A percentile compares a stretch with the other conserved stretches of the same genome.
phyloP scores from a whole-genome alignment of 2,888 invertebrate genomes.

The Eristalis tenax region DNA sequence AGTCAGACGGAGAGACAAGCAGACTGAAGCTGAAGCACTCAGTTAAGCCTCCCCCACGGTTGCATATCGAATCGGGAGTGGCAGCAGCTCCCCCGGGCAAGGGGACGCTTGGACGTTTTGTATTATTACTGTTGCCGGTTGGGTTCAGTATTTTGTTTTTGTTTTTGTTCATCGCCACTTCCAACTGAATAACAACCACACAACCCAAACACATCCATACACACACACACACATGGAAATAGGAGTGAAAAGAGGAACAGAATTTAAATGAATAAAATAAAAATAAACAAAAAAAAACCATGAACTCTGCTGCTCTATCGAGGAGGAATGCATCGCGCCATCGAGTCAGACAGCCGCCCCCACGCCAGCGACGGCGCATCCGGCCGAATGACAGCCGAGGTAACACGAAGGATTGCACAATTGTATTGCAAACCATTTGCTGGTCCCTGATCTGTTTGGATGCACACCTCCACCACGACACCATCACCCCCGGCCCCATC shows the following conservation, averaged over 20 bases:
- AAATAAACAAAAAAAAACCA: conserved; percentile 42
- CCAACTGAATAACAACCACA: conserved; percentile 50
- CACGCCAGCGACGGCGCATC: neutral
- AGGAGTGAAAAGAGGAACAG: conserved; percentile 13
- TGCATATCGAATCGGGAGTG: neutral
- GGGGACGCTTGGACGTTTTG: conserved; percentile 11
- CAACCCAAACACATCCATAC: conserved; percentile 1
- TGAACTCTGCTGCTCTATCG: neutral
- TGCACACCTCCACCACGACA: conserved; percentile 8
- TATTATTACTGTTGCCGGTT: conserved; percentile 60
- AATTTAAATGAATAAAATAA: conserved; percentile 69
- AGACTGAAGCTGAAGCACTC: neutral
- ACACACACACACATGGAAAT: neutral
- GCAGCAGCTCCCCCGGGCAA: too few species aligned
- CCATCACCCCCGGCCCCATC: neutral
- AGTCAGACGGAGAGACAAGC: neutral
- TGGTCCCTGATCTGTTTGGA: conserved; percentile 44
- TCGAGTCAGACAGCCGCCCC: too few species aligned
- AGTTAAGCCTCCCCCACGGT: neutral
- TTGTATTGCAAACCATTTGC: conserved; percentile 54
- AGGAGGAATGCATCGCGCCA: neutral
- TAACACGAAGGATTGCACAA: conserved; percentile 19
- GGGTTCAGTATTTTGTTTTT: neutral
- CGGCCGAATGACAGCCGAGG: neutral
- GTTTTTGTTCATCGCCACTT: conserved; percentile 20